Evolutionary conservation across 37 sponge, comb jelly and placozoan species (phyloP).

Genomic region (Hexactinellida sp.): DNA sequence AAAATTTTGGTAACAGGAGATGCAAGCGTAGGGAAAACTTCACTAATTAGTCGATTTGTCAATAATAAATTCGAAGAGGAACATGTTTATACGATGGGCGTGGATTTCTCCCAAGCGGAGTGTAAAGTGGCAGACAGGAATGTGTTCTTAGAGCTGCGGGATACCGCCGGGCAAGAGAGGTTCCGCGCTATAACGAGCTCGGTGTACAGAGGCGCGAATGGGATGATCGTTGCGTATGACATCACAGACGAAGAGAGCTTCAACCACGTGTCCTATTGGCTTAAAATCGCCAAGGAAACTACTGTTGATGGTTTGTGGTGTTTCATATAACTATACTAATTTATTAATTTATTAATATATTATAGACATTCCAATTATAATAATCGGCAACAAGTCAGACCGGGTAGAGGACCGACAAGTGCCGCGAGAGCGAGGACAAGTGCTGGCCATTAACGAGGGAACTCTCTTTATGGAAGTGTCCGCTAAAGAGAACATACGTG

Average conservation of each 20-base stretch:
- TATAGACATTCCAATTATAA: background rate
- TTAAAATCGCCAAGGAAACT: background rate
- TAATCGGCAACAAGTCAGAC: background rate
- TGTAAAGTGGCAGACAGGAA: background rate
- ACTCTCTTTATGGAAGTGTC: background rate
- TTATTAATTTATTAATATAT: background rate
- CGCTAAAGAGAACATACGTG: background rate
- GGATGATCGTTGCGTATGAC: background rate
- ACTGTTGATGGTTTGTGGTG: background rate
- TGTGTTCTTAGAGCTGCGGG: background rate
- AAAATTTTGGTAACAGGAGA: background rate
- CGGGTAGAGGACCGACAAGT: background rate
- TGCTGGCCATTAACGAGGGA: background rate
- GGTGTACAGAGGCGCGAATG: background rate
- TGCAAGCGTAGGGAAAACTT: background rate
- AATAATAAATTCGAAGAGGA: background rate
- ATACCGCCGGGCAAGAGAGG: background rate
- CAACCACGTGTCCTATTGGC: background rate
- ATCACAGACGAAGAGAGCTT: background rate
- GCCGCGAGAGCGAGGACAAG: background rate
- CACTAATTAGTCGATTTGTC: background rate
- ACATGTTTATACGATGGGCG: background rate
- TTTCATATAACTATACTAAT: background rate
- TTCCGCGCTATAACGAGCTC: background rate
- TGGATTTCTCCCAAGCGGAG: background rate